Base-by-base conservation (phyloP, 2,888 invertebrate species). In the Spodoptera exigua region DNA sequence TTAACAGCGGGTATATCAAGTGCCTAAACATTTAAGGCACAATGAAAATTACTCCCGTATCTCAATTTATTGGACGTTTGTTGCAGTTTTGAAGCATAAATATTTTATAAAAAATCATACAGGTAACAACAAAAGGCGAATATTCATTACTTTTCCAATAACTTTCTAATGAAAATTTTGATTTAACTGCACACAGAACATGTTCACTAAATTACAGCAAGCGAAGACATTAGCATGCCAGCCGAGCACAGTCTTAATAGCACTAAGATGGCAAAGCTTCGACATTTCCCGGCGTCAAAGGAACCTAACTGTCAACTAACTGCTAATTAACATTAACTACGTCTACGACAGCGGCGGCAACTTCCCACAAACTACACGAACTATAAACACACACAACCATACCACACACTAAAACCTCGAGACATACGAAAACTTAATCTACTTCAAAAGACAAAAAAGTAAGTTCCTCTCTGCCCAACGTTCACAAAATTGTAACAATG, bases 291-390 rank as follows among this genome's bases (percentile, higher is more conserved):
- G 69, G 72, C 81, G 77, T 86, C 90, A 89, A 89, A 89, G 87
- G 82, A 80, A 76, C 82, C 81, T 83, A 88, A 88, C 86, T 85
- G 84, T 84, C 82, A 83, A 80, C 84, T 84, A 85, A 87, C 84
- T 85, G 84, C 80, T 89, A 90, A 90, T 91, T 90, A 90, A 81
- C 82, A 90, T 91, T 90, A 90, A 81, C 82, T 81, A 79, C 78
- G 62, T 80, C 83, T 78, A 72, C 81, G 80, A 82, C 78, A 77
- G 77, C 72, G 34, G 44, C 72, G 63, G 66, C 66, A 74, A 78
- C 70, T 74, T 77, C 44, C 60, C 63, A 59, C 75, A 63, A 70
- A 76, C 75, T 80, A 80, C 76, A 77, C 71, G 61, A 64, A 74
- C 74, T 79, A 57, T 72, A 59, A 70, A 60, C 68, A 75, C 70